Conservation (phyloP, 64 coral and sea anemone species). For the Actinia equina region DNA sequence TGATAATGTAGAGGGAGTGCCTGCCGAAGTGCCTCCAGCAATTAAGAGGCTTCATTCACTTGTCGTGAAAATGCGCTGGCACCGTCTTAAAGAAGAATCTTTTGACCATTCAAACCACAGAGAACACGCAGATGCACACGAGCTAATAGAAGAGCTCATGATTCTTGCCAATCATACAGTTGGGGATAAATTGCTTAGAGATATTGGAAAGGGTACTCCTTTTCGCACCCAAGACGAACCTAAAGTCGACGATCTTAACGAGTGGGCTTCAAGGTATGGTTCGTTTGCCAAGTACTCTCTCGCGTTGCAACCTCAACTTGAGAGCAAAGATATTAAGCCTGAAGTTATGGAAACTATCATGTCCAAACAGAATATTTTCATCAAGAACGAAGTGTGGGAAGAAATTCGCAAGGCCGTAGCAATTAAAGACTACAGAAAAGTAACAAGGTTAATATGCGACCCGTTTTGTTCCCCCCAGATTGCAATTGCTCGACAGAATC, state of each 20-base stretch:
- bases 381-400: neutral
- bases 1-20: neutral
- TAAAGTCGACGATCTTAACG: constrained; percentile 60
- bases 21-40: neutral
- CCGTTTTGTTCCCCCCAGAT: constrained; percentile 63
- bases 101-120: constrained; percentile 30
- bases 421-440: constrained; percentile 31
- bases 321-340: neutral
- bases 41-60: constrained; percentile 13
- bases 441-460: constrained; percentile 50
- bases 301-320: neutral
- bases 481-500: constrained; percentile 38
- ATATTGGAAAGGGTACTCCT: constrained; percentile 21
- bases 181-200: constrained; percentile 30
- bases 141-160: constrained; percentile 91
- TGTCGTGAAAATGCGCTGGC: constrained; percentile 26
- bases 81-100: constrained; percentile 30
- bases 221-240: constrained; percentile 57
- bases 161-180: constrained; percentile 75
- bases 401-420: neutral
- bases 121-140: constrained; percentile 66
- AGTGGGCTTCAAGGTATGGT: constrained; percentile 59
- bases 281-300: constrained; percentile 14
- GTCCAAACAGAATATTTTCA: neutral
- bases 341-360: neutral